phyloP scores from a whole-genome alignment of 2,888 invertebrate species.

The Chloroclystis v-ata region DNA sequence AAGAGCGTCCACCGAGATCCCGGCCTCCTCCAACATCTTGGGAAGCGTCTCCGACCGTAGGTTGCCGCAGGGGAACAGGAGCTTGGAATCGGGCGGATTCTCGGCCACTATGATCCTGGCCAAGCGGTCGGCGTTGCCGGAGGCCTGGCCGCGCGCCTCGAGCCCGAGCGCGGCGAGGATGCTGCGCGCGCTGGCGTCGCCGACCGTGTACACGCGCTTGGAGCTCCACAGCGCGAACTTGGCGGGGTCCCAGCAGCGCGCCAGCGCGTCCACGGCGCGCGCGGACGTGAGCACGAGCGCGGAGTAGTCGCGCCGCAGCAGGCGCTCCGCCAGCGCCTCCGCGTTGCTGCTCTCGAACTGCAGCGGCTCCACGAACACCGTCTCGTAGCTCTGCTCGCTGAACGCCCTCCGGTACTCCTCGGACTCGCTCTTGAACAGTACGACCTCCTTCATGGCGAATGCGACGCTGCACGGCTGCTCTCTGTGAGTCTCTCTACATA shows the following conservation, averaged over 20 bases:
- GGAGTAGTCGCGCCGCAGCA: slow-evolving; percentile 42
- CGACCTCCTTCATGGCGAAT: slow-evolving; percentile 58
- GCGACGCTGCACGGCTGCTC: slow-evolving; percentile 7
- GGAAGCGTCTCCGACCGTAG: slow-evolving; percentile 58
- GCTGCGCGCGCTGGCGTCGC: slow-evolving; percentile 50
- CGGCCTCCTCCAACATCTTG: slow-evolving; percentile 37
- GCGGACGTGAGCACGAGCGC: slow-evolving; percentile 63
- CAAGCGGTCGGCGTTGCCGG: slow-evolving; percentile 60
- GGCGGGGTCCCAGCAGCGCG: slow-evolving; percentile 60
- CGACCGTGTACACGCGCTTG: slow-evolving; percentile 57
- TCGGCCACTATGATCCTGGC: slow-evolving; percentile 52
- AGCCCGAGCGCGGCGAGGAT: slow-evolving; percentile 53
- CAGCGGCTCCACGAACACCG: slow-evolving; percentile 63
- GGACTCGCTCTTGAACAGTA: slow-evolving; percentile 61
- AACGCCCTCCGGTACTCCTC: slow-evolving; percentile 62
- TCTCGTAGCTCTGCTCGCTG: slow-evolving; percentile 46
- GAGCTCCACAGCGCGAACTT: slow-evolving; percentile 56
- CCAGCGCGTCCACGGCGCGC: slow-evolving; percentile 58
- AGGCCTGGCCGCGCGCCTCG: slow-evolving; percentile 48
- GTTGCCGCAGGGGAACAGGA: slow-evolving; percentile 67
- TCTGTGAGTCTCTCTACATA: slow-evolving; percentile 19
- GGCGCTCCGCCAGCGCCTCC: slow-evolving; percentile 40
- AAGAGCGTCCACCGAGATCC: slow-evolving; percentile 48
- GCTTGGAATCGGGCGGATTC: slow-evolving; percentile 42
- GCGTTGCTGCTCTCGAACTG: slow-evolving; percentile 50